Conservation (phyloP, 2,888 invertebrate species). For the Blastobasis adustella region DNA sequence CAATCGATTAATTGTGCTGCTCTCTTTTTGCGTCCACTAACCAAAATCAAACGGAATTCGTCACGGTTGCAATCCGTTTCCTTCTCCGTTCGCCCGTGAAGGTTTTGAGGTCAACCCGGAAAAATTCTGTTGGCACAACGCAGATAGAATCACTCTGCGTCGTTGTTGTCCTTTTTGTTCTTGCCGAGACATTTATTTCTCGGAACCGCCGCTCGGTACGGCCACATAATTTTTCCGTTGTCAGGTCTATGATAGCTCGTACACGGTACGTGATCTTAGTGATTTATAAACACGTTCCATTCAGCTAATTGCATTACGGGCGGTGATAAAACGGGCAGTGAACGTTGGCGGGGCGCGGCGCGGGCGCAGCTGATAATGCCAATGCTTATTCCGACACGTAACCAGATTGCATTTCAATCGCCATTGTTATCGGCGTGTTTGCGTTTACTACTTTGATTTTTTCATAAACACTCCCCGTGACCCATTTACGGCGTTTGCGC, state of each 20-base stretch:
- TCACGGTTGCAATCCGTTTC: slow-evolving; percentile 28
- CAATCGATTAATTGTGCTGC: slow-evolving; percentile 29
- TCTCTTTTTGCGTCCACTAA: slow-evolving; percentile 22
- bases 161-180: no score
- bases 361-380: slow-evolving; percentile 23
- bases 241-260: no score
- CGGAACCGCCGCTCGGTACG: no score
- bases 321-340: slow-evolving; percentile 34
- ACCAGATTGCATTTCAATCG: slow-evolving; percentile 29
- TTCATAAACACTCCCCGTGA: slow-evolving; percentile 5
- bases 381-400: slow-evolving; percentile 27
- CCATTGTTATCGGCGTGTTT: slow-evolving; percentile 16
- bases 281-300: slow-evolving; percentile 37
- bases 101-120: slow-evolving; percentile 26
- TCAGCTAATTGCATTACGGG: slow-evolving; percentile 31
- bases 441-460: slow-evolving; percentile 16
- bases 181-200: no score
- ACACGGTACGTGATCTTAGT: slow-evolving; percentile 25
- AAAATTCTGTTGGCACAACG: slow-evolving; percentile 6
- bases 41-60: slow-evolving; percentile 24
- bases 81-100: slow-evolving; percentile 33
- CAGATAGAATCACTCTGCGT: no score
- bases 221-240: no score
- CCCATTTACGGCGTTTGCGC: slow-evolving; percentile 4
- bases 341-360: slow-evolving; percentile 18